These are phyloP conservation scores for Dallia pectoralis DNA, from an alignment of 2,797 vertebrate genomes.

Conservation along the genomic window DNA sequence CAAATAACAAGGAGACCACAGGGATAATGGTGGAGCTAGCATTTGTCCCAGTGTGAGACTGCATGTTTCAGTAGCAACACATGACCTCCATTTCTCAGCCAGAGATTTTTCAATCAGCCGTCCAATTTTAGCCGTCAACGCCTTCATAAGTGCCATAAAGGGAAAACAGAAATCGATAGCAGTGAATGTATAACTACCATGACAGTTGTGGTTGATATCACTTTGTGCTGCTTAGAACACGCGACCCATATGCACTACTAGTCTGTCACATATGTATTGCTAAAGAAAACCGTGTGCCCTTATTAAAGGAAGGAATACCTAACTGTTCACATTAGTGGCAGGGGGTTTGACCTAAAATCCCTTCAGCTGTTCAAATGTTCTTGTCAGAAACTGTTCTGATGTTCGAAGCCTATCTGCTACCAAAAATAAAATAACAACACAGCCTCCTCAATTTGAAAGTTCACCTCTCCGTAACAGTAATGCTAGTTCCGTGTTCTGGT, in stretches of 20 bases:
- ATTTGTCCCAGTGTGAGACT: not conserved
- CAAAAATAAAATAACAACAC: too few species aligned
- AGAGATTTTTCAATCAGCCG: not conserved
- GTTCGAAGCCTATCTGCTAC: too few species aligned
- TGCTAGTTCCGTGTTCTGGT: too few species aligned
- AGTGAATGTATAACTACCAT: not conserved
- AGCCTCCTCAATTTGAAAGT: too few species aligned
- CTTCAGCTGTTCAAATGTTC: too few species aligned
- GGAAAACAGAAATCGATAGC: not conserved
- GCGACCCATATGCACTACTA: not conserved
- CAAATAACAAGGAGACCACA: not conserved
- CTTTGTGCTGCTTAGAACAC: not conserved
- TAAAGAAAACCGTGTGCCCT: not conserved
- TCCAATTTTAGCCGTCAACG: not conserved
- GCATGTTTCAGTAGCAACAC: not conserved
- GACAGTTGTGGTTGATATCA: not conserved
- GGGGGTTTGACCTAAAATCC: too few species aligned
- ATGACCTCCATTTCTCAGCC: slow-evolving; percentile 5
- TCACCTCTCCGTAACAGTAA: too few species aligned
- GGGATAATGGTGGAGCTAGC: not conserved
- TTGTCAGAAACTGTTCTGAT: too few species aligned
- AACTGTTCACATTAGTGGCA: not conserved
- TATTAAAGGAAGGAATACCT: not conserved
- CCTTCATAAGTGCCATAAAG: not conserved
- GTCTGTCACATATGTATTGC: not conserved